A percentile compares a stretch with the other conserved stretches of the same genome.
These are phyloP conservation scores for Perodicticus potto DNA, from an alignment of 2,797 vertebrate species.

Conservation along the genomic window DNA sequence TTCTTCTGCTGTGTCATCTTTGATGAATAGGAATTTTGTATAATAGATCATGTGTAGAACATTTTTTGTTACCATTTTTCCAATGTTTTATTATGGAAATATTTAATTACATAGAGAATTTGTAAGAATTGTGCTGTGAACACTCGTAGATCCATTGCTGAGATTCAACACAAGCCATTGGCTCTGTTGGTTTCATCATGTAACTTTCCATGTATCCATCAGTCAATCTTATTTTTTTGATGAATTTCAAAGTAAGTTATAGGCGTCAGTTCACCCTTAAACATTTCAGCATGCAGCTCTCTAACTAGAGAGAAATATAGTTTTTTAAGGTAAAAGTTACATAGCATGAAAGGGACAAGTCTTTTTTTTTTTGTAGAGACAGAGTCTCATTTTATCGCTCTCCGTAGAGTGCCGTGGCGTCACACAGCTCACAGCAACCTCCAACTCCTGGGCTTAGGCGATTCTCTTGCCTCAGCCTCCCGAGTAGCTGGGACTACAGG, in stretches of 20 bases:
- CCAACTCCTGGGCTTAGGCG: too few species aligned
- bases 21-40: neutral
- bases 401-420: too few species aligned
- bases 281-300: neutral
- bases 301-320: neutral
- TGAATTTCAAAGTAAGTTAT: slow-evolving; percentile 4
- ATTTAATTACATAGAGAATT: neutral
- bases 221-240: neutral
- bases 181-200: neutral
- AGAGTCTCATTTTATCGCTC: too few species aligned
- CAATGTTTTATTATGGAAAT: slow-evolving; percentile 36
- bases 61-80: slow-evolving; percentile 24
- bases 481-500: too few species aligned
- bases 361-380: too few species aligned
- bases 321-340: slow-evolving; percentile 26
- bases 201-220: neutral
- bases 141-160: neutral
- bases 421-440: too few species aligned
- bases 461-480: too few species aligned
- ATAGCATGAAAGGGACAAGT: neutral
- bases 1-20: neutral
- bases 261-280: neutral
- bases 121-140: slow-evolving; percentile 7
- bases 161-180: neutral
- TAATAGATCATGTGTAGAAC: neutral